Evolutionary conservation across 92 coral and sea anemone species (phyloP).

Genomic region (Bergia puertoricense): DNA sequence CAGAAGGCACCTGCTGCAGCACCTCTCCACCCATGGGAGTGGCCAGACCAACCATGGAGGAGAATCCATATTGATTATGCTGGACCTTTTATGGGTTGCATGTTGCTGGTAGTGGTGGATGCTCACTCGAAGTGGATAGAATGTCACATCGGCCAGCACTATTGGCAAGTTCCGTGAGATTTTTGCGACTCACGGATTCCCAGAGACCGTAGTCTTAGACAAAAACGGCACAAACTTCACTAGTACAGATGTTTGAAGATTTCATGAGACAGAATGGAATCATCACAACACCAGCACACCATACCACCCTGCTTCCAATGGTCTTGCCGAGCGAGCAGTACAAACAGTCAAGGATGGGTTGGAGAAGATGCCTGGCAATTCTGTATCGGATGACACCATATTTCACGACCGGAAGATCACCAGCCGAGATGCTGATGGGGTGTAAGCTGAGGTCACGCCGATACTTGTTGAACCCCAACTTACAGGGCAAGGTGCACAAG

Average conservation of each 20-base stretch:
- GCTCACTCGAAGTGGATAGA: constrained; percentile 50
- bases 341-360: constrained; percentile 56
- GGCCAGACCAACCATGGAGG: constrained; percentile 45
- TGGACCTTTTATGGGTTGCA: constrained; percentile 33
- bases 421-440: constrained; percentile 53
- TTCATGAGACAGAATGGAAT: constrained; percentile 47
- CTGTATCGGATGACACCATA: constrained; percentile 58
- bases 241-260: constrained; percentile 36
- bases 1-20: constrained; percentile 36
- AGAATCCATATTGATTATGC: constrained; percentile 40
- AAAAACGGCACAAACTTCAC: constrained; percentile 37
- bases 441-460: constrained; percentile 55
- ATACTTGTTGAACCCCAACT: constrained; percentile 55
- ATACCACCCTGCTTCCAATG: constrained; percentile 66
- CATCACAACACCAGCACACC: constrained; percentile 59
- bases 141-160: constrained; percentile 30
- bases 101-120: constrained; percentile 43
- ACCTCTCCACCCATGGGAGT: constrained; percentile 47
- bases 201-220: constrained; percentile 27
- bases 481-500: constrained; percentile 53
- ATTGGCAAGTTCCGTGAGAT: constrained; percentile 19
- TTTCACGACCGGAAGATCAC: constrained; percentile 47
- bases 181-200: constrained; percentile 41
- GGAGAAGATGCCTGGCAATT: constrained; percentile 44
- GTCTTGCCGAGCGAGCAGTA: constrained; percentile 61